phyloP scores from a whole-genome alignment of 2,888 invertebrate species.

The Parascotia fuliginaria region DNA sequence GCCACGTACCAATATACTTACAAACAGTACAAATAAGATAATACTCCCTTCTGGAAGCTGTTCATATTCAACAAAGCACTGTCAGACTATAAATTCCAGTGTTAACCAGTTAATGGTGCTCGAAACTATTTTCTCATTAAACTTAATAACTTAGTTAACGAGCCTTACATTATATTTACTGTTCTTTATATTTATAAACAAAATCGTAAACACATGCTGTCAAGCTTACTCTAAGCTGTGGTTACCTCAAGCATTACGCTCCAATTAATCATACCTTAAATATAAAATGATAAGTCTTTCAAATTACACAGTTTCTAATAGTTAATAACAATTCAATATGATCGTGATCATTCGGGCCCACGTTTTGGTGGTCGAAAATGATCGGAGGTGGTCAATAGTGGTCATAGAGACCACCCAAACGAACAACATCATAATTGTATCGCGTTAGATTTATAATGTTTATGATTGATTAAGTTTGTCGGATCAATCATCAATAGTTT shows the following conservation, averaged over 20 bases:
- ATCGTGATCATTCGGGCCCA: conserved; percentile 53
- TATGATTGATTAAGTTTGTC: conserved; percentile 39
- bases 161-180: too few relatives aligned
- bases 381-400: conserved; percentile 12
- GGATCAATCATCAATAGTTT: conserved; percentile 14
- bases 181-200: not conserved
- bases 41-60: too few relatives aligned
- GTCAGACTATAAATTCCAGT: too few relatives aligned
- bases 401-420: conserved; percentile 34
- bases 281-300: conserved; percentile 26
- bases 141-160: too few relatives aligned
- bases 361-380: conserved; percentile 62
- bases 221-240: not conserved
- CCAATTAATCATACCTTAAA: conserved; percentile 17
- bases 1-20: too few relatives aligned
- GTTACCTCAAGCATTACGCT: conserved; percentile 6
- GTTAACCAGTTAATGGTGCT: too few relatives aligned
- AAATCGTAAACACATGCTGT: not conserved
- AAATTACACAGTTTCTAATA: conserved; percentile 43
- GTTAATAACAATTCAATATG: conserved; percentile 50
- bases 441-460: conserved; percentile 42
- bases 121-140: too few relatives aligned
- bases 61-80: too few relatives aligned
- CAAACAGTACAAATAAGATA: too few relatives aligned
- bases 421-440: conserved; percentile 43